Percentiles rank a stretch among this genome's conserved stretches.
These are phyloP conservation scores for Stramonita haemastoma DNA, from an alignment of 2,888 invertebrate genomes.

Conservation along the genomic window DNA sequence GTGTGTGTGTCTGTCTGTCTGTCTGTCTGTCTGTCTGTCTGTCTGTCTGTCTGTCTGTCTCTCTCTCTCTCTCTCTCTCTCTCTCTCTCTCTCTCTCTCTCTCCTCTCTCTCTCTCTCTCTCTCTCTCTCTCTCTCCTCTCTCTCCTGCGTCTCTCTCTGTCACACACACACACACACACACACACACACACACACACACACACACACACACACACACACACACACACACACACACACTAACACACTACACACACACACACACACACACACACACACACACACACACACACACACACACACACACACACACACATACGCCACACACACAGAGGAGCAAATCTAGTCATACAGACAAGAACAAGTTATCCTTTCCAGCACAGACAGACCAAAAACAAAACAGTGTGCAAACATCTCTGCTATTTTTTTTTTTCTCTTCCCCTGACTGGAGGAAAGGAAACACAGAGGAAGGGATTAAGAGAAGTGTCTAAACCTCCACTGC, in stretches of 20 bases:
- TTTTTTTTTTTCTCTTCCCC: too few relatives aligned
- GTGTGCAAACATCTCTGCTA: not conserved
- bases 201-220: not conserved
- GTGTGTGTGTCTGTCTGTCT: not conserved
- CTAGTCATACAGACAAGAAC: not conserved
- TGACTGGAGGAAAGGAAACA: too few relatives aligned
- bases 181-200: not conserved
- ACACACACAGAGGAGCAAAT: not conserved
- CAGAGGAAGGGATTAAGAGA: too few relatives aligned
- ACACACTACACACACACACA: not conserved
- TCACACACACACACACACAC: not conserved
- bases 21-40: slow-evolving; percentile 8
- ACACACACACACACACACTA: not conserved
- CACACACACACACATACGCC: too few relatives aligned
- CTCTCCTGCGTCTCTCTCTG: not conserved
- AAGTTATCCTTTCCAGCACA: not conserved
- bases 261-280: not conserved
- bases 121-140: not conserved
- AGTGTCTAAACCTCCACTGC: too few relatives aligned
- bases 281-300: not conserved
- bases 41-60: not conserved
- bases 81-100: slow-evolving; percentile 32
- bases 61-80: slow-evolving; percentile 36
- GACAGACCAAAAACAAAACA: not conserved
- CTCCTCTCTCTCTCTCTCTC: not conserved